Evolutionary conservation across 2,797 vertebrate species (phyloP).

Genomic region (Netta rufina): DNA sequence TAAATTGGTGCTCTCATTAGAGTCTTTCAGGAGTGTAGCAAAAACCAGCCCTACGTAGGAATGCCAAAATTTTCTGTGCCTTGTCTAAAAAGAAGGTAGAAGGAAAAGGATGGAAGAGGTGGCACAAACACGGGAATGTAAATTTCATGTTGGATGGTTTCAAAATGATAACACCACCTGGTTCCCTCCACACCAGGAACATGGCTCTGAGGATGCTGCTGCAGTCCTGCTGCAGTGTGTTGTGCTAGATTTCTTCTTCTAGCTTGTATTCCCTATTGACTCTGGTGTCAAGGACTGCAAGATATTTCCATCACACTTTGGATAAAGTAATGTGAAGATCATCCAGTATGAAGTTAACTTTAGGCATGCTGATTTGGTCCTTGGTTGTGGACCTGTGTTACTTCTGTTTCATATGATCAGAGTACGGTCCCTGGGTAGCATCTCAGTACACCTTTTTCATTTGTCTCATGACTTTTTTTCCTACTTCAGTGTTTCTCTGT

Average conservation of each 20-base stretch:
- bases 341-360: neutral
- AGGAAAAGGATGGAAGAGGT: neutral
- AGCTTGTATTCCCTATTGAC: neutral
- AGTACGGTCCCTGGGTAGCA: neutral
- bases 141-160: neutral
- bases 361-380: neutral
- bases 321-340: neutral
- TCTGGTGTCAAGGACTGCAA: neutral
- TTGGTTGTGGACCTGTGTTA: neutral
- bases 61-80: neutral
- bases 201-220: neutral
- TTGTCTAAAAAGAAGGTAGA: neutral
- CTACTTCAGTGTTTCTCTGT: neutral
- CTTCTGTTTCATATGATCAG: neutral
- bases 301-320: neutral
- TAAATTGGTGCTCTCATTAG: neutral
- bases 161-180: neutral
- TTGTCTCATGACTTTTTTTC: neutral
- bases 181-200: neutral
- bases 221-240: neutral
- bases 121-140: neutral
- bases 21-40: neutral
- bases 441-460: neutral
- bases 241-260: neutral
- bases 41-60: neutral